phyloP scores from a whole-genome alignment of 2,797 vertebrate genomes.

The Lates japonicus region DNA sequence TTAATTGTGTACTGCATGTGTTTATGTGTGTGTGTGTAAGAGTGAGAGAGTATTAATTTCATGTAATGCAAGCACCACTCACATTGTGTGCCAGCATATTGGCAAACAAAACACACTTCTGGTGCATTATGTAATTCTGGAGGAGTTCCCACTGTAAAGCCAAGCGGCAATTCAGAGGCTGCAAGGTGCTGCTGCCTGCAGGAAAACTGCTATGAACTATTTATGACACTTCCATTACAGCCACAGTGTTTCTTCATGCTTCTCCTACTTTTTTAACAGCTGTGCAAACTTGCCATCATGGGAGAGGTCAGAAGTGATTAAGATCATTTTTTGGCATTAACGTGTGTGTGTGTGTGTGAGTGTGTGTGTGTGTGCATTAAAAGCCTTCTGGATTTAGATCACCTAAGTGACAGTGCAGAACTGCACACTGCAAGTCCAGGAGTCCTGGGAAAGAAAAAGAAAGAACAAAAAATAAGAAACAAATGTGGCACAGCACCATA shows the following conservation, averaged over 20 bases:
- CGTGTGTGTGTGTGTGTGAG: slow-evolving; percentile 15
- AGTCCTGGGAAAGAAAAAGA: not conserved
- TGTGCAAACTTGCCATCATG: slow-evolving; percentile 54
- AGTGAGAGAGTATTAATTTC: slow-evolving; percentile 18
- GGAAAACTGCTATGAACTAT: slow-evolving; percentile 78
- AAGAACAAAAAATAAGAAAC: not conserved
- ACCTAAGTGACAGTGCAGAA: not conserved
- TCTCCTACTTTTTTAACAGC: slow-evolving; percentile 64
- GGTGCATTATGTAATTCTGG: slow-evolving; percentile 74
- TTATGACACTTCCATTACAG: slow-evolving; percentile 82
- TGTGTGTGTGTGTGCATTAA: not conserved
- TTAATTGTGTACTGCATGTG: too few relatives aligned
- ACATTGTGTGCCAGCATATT: slow-evolving; percentile 53
- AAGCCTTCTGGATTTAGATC: slow-evolving; percentile 23
- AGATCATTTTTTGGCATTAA: slow-evolving; percentile 48
- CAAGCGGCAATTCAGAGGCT: slow-evolving; percentile 63
- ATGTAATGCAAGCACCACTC: slow-evolving; percentile 34
- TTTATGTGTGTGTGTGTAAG: not conserved
- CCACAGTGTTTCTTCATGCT: slow-evolving; percentile 49
- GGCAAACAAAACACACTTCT: slow-evolving; percentile 62
- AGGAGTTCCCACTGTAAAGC: slow-evolving; percentile 66
- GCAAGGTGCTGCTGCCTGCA: slow-evolving; percentile 74
- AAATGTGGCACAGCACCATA: not conserved
- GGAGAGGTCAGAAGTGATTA: slow-evolving; percentile 60
- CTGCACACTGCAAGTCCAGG: not conserved